phyloP scores from a whole-genome alignment of 1,140 invertebrate species.

The Meteorus sp. region DNA sequence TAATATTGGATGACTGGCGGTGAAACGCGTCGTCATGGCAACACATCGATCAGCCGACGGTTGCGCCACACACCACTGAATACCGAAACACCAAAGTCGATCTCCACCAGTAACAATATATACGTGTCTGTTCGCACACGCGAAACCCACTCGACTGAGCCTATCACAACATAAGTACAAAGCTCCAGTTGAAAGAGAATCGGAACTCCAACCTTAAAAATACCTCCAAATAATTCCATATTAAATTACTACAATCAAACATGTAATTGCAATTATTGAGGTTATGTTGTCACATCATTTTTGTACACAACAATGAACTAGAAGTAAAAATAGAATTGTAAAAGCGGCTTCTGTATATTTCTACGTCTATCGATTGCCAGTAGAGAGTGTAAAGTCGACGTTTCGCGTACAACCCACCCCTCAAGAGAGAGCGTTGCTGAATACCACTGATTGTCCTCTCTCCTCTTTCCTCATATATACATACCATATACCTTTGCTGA shows the following conservation, averaged over 20 bases:
- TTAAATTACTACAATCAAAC: too few species aligned
- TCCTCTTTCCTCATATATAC: conserved; percentile 25
- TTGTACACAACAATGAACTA: too few species aligned
- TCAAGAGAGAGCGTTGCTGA: conserved; percentile 40
- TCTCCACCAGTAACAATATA: background rate
- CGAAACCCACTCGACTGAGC: too few species aligned
- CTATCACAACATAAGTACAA: too few species aligned
- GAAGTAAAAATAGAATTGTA: too few species aligned
- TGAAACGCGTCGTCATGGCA: conserved; percentile 61
- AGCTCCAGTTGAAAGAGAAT: too few species aligned
- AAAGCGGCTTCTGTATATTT: too few species aligned
- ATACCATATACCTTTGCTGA: background rate
- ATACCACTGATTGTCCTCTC: conserved; percentile 57
- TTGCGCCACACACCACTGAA: conserved; percentile 42
- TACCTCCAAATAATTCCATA: too few species aligned
- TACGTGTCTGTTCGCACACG: background rate
- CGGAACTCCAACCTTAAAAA: too few species aligned
- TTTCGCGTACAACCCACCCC: conserved; percentile 37
- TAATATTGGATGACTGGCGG: conserved; percentile 59
- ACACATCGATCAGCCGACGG: conserved; percentile 59
- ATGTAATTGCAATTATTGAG: too few species aligned
- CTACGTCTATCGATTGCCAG: conserved; percentile 9
- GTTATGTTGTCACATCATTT: too few species aligned
- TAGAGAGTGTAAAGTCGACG: conserved; percentile 7
- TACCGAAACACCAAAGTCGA: conserved; percentile 19